These are phyloP conservation scores for Hoplodrina blanda DNA, from an alignment of 2,888 invertebrate genomes.

Conservation along the genomic window DNA sequence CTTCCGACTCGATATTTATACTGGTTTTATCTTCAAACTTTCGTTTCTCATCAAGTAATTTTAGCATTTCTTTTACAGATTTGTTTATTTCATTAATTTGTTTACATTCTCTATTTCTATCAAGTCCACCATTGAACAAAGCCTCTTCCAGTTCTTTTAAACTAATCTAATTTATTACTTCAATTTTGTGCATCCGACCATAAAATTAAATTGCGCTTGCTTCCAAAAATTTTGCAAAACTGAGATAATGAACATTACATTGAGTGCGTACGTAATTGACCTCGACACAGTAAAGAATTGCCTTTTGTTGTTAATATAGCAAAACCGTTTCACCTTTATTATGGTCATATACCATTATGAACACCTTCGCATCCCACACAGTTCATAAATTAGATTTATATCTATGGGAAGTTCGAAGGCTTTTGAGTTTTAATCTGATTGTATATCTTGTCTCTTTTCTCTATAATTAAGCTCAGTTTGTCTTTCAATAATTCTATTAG, in stretches of 20 bases:
- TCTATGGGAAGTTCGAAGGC: slow-evolving; percentile 13
- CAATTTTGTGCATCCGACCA: slow-evolving; percentile 28
- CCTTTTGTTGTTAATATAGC: slow-evolving; percentile 58
- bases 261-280: slow-evolving; percentile 57
- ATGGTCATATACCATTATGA: slow-evolving; percentile 49
- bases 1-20: slow-evolving; percentile 9
- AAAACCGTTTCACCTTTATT: slow-evolving; percentile 48
- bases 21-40: slow-evolving; percentile 26
- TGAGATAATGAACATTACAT: slow-evolving; percentile 37
- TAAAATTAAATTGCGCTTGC: slow-evolving; percentile 36
- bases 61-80: slow-evolving; percentile 1
- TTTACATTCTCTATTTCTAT: background rate
- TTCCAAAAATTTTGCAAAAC: slow-evolving; percentile 45
- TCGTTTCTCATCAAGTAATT: slow-evolving; percentile 17
- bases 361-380: slow-evolving; percentile 37
- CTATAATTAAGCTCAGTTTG: background rate
- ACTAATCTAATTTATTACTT: background rate
- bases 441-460: background rate
- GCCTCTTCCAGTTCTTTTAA: background rate
- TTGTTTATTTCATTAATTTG: background rate
- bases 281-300: slow-evolving; percentile 61
- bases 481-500: no score
- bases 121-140: background rate
- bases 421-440: slow-evolving; percentile 5
- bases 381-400: slow-evolving; percentile 33